Conservation (phyloP, 2,113 vertebrate species). For the Labeo rohita region DNA sequence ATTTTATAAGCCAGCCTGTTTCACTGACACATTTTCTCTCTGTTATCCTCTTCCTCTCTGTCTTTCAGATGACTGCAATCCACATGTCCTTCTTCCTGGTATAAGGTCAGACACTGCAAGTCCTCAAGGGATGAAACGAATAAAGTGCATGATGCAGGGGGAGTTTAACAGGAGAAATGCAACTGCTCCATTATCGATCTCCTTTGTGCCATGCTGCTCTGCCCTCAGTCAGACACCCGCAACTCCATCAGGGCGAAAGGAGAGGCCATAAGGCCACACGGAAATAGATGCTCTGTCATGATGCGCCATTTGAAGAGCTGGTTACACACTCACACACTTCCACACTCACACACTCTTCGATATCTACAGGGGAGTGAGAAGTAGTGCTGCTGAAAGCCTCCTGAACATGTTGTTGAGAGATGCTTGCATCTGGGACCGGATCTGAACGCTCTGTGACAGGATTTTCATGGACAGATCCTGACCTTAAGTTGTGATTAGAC, state of each 20-base stretch:
- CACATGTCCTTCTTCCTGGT: background rate
- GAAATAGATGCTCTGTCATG: constrained; percentile 35
- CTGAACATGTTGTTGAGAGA: background rate
- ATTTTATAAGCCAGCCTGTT: background rate
- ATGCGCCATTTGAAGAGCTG: constrained; percentile 23
- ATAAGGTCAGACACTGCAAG: constrained; percentile 8
- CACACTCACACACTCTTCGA: background rate
- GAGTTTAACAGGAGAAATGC: constrained; percentile 17
- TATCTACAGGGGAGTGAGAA: constrained; percentile 18
- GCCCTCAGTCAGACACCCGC: constrained; percentile 53
- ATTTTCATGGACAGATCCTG: background rate
- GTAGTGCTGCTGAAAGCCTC: constrained; percentile 23
- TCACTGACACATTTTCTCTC: constrained; percentile 51
- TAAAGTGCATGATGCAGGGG: background rate
- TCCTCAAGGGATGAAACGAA: background rate
- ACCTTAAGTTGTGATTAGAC: constrained; percentile 21
- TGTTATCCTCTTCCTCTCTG: constrained; percentile 61
- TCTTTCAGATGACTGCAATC: background rate
- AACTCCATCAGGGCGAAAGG: constrained; percentile 52
- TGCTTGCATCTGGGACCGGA: background rate
- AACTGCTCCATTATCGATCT: constrained; percentile 76
- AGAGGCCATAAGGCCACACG: constrained; percentile 54
- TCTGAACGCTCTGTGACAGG: background rate
- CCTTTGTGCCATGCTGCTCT: constrained; percentile 65
- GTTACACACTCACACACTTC: background rate